Evolutionary conservation across 2,113 vertebrate genomes (phyloP), one percentile per base, ranked within the genome.

Genomic region (Chionis minor): DNA sequence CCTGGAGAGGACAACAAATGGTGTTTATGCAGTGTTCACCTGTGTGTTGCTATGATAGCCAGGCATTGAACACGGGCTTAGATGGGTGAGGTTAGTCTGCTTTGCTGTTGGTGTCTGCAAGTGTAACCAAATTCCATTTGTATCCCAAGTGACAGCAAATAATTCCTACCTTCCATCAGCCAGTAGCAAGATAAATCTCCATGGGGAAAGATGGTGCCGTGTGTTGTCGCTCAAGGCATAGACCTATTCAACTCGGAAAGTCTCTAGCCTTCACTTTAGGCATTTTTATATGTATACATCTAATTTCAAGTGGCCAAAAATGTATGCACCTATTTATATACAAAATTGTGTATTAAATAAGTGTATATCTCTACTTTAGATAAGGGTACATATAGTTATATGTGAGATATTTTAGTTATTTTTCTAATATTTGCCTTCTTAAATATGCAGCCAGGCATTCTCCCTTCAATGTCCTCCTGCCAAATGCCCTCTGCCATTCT

Each of bases 401-500:
- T 49, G 33, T 14, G 22, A 24, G 61, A 55, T 35, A 17, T 42
- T 52, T 92, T 61, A 51, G 70, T 92, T 87, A 79, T 79, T 67
- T 67, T 95, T 75, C 94, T 96, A 74, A 86, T 93, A 51, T 95
- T 97, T 93, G 49, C 83, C 86, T 91, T 26, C 92, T 90, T 96
- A 96, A 97, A 96, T 59, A 71, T 58, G 65, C 92, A 94, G 88
- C 86, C 94, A 91, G 97, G 96, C 66, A 82, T 96, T 89, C 96
- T 92, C 81, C 95, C 91, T 85, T 69, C 94, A 61, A 33, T 83
- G 6, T 95, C 83, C 92, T 90, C 91, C 61, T 94, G 94, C 52
- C 47, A 49, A 14, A 80, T 91, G 51, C 67, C 42, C 9, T 92
- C 95, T 67, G 85, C 88, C 26, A 6, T 88, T 70, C 56, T 69